A percentile compares a stretch with the other conserved stretches of the same genome.
Evolutionary conservation across 2,797 vertebrate genomes (phyloP).

Genomic region (Chanos chanos): DNA sequence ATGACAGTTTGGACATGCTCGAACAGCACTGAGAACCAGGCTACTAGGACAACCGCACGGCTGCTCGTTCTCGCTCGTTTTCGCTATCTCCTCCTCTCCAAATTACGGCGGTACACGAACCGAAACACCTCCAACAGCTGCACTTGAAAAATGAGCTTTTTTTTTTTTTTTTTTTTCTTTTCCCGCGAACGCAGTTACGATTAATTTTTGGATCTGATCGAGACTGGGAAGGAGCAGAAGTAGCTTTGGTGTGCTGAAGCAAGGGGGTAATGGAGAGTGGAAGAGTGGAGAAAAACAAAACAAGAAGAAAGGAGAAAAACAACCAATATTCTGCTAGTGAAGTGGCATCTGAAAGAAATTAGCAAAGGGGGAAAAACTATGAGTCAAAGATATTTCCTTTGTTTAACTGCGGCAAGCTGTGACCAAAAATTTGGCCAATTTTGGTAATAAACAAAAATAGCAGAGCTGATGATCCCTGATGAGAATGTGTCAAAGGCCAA

Average conservation of each 20-base stretch:
- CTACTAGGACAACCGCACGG: conserved; percentile 87
- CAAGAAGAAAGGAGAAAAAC: conserved; percentile 1
- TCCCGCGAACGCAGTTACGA: not conserved
- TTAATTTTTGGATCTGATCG: too few species aligned
- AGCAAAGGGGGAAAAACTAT: conserved; percentile 34
- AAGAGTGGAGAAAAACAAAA: conserved; percentile 41
- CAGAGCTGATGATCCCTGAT: conserved; percentile 23
- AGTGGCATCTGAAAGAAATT: conserved; percentile 43
- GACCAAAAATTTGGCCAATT: conserved; percentile 39
- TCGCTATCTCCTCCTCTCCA: conserved; percentile 31
- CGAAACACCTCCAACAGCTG: not conserved
- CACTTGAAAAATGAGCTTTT: not conserved
- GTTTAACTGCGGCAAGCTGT: conserved; percentile 42
- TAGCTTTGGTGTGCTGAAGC: too few species aligned
- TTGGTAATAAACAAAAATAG: conserved; percentile 44
- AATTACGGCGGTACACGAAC: not conserved
- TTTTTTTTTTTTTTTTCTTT: not conserved
- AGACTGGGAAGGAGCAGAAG: too few species aligned
- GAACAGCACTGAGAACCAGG: conserved; percentile 92
- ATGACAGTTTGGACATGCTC: conserved; percentile 99
- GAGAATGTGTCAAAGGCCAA: conserved; percentile 33
- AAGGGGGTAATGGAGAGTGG: too few species aligned
- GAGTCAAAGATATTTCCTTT: conserved; percentile 40
- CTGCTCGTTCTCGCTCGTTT: conserved; percentile 43
- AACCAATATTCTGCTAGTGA: conserved; percentile 4